These are phyloP conservation scores for Cantharis rustica DNA, from an alignment of 2,888 invertebrate species.

Conservation along the genomic window DNA sequence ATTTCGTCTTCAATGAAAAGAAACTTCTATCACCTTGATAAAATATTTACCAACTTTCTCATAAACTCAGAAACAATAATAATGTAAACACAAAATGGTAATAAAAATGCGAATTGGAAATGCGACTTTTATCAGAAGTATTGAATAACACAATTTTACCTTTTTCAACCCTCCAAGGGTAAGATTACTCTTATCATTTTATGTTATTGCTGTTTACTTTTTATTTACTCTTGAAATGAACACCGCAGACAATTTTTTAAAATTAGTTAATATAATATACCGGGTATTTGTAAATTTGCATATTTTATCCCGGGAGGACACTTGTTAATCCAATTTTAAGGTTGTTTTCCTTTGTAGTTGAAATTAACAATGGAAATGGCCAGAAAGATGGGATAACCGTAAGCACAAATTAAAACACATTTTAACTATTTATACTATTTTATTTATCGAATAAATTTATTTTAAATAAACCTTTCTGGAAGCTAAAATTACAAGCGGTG, in stretches of 20 bases:
- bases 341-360: no score
- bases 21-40: background rate
- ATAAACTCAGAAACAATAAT: background rate
- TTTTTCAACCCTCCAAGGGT: background rate
- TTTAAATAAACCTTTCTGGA: no score
- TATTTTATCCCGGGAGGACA: no score
- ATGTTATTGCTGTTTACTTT: background rate
- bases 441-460: no score
- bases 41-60: background rate
- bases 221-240: background rate
- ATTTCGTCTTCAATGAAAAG: background rate
- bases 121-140: background rate
- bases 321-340: no score
- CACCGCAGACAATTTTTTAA: background rate
- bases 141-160: background rate
- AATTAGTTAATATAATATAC: background rate
- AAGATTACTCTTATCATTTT: background rate
- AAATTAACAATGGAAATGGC: no score
- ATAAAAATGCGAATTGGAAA: background rate
- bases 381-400: no score
- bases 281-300: background rate
- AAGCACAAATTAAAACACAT: no score
- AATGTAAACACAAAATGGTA: background rate
- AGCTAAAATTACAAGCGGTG: no score
- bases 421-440: no score